phyloP scores from a whole-genome alignment of 2,113 vertebrate genomes.

The Tor tambroides region DNA sequence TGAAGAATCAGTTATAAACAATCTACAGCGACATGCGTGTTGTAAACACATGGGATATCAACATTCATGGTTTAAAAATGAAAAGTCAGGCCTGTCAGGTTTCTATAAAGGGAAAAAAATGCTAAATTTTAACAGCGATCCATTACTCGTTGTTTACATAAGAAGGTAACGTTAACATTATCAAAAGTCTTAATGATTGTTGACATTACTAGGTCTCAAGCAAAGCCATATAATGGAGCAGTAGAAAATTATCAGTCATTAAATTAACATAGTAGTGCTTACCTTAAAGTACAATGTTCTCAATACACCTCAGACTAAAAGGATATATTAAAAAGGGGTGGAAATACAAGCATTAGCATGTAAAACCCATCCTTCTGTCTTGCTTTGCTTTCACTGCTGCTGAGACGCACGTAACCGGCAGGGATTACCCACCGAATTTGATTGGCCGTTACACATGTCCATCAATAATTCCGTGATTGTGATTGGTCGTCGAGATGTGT shows the following conservation, averaged over 20 bases:
- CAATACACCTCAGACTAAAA: conserved; percentile 21
- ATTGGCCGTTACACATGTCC: conserved; percentile 62
- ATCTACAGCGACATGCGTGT: neutral
- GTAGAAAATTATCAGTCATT: neutral
- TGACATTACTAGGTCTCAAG: neutral
- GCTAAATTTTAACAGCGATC: neutral
- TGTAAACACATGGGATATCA: neutral
- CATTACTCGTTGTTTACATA: neutral
- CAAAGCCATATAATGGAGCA: neutral
- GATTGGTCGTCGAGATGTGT: conserved; percentile 59
- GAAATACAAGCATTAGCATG: conserved; percentile 53
- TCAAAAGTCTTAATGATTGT: neutral
- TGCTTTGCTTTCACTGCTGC: neutral
- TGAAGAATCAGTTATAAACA: conserved; percentile 5
- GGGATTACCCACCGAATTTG: conserved; percentile 28
- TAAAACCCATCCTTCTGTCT: neutral
- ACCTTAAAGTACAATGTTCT: conserved; percentile 53
- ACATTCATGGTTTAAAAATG: neutral
- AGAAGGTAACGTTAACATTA: neutral
- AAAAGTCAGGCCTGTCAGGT: neutral
- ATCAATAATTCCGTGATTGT: conserved; percentile 42
- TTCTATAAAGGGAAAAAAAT: neutral
- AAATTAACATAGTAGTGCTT: conserved; percentile 36
- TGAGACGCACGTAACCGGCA: conserved; percentile 37
- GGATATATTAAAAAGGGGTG: neutral